Conservation (phyloP, 2,113 vertebrate genomes). For the Leiothrix lutea region DNA sequence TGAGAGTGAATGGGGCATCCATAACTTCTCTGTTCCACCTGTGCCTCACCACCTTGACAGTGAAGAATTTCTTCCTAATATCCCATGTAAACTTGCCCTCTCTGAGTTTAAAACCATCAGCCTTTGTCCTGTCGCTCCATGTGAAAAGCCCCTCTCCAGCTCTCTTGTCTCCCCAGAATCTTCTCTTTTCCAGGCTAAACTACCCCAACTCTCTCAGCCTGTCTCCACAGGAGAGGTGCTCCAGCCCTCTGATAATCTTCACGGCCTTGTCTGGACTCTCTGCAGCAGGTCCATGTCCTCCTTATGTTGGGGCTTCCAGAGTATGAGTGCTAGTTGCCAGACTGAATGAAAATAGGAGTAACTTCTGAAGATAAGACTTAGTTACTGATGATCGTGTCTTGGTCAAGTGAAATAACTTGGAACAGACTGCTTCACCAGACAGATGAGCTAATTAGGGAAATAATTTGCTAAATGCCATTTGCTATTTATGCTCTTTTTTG, state of each 20-base stretch:
- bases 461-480: slow-evolving; percentile 10
- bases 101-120: not conserved
- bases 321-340: not conserved
- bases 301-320: not conserved
- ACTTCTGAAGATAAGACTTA: not conserved
- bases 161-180: not conserved
- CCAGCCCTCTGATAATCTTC: not conserved
- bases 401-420: slow-evolving; percentile 1
- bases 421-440: slow-evolving; percentile 22
- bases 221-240: not conserved
- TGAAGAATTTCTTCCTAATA: not conserved
- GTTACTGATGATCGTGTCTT: not conserved
- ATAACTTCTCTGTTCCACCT: not conserved
- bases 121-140: not conserved
- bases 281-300: not conserved
- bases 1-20: not conserved
- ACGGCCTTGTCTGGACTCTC: not conserved
- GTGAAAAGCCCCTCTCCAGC: not conserved
- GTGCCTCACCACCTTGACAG: not conserved
- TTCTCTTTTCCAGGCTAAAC: not conserved
- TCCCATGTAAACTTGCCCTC: not conserved
- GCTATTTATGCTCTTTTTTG: slow-evolving; percentile 10
- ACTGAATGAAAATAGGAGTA: not conserved
- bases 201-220: not conserved
- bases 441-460: slow-evolving; percentile 8